Base-by-base conservation (phyloP, 2,888 invertebrate genomes). In the Drosophila kanekoi region DNA sequence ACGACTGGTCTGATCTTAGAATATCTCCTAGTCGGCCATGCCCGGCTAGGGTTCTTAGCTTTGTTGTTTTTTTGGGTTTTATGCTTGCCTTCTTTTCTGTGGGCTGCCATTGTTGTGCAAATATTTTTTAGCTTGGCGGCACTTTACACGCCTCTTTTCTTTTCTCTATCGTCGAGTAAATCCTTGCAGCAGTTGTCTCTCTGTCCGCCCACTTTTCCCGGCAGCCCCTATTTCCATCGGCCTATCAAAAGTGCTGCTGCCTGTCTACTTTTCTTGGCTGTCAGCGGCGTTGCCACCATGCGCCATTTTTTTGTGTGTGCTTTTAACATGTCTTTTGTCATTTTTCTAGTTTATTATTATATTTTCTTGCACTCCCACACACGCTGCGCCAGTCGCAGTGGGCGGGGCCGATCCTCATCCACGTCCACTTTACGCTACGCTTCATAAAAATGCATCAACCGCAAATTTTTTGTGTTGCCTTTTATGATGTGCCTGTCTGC, bases 301-400 rank as follows among this genome's bases (percentile, higher is more conserved):
- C n/a, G 53, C 33, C 52, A 44, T 52, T 59, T 57, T 62, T 56
- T 69, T 18, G 38, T 71, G 54, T 67, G 69, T 69, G 81, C 81
- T 81, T 77, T 81, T 81, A 81, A 82, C 83, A 79, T 79, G 81
- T 82, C 81, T 82, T 81, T 81, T 81, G 81, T 81, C 83, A 81
- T 81, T 77, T 81, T 76, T 73, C 72, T 79, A 79, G 83, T 82
- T 82, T 81, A 81, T 79, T 82, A 82, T 82, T 81, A 82, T 81
- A 76, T 81, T 82, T 82, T 73, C 69, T 66, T 69, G 62, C 61
- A 66, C 64, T 57, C 77, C 35, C 72, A 40, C 80, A 72, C 63
- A 52, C 20, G 35, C 58, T 51, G 35, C 9, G 33, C 61, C 45
- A 28, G 14, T 16, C 3, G 38, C 13, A 18, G 8, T 11, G 18